Conservation (phyloP, 2,888 invertebrate species). For the Mythimna vitellina region DNA sequence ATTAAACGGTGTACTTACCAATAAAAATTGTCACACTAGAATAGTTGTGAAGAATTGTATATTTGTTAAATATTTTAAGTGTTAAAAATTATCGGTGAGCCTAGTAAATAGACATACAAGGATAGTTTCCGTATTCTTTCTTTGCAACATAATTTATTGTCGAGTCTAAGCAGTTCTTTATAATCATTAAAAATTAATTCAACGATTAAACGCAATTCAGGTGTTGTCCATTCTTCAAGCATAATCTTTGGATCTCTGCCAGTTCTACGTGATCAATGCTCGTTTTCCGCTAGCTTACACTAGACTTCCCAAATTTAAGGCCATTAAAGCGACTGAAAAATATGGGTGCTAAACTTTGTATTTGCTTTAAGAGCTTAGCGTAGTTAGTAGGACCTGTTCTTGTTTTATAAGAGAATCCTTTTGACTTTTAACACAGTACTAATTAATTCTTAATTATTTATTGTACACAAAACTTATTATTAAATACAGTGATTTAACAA, state of each 20-base stretch:
- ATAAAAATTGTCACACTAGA: too few species aligned
- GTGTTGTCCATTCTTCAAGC: slow-evolving; percentile 20
- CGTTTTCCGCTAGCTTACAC: slow-evolving; percentile 39
- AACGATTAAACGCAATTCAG: slow-evolving; percentile 40
- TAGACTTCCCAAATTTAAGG: slow-evolving; percentile 50
- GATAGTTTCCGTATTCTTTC: too few species aligned
- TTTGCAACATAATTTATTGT: slow-evolving; percentile 3
- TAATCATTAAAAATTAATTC: slow-evolving; percentile 19
- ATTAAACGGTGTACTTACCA: too few species aligned
- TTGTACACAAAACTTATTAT: too few species aligned
- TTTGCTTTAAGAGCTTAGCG: slow-evolving; percentile 37
- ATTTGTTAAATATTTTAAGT: too few species aligned
- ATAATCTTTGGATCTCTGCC: slow-evolving; percentile 51
- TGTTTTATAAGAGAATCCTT: background rate
- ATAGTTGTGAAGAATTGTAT: too few species aligned
- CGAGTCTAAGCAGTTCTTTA: background rate
- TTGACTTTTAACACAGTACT: background rate
- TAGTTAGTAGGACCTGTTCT: background rate
- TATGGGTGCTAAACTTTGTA: slow-evolving; percentile 40
- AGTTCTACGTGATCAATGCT: slow-evolving; percentile 43
- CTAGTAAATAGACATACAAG: too few species aligned
- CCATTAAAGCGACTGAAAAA: slow-evolving; percentile 47
- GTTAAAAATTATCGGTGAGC: too few species aligned
- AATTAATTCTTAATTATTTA: too few species aligned
- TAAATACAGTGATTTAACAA: too few species aligned